These are phyloP conservation scores for Dromiciops gliroides DNA, from an alignment of 2,113 vertebrate species.

Conservation along the genomic window DNA sequence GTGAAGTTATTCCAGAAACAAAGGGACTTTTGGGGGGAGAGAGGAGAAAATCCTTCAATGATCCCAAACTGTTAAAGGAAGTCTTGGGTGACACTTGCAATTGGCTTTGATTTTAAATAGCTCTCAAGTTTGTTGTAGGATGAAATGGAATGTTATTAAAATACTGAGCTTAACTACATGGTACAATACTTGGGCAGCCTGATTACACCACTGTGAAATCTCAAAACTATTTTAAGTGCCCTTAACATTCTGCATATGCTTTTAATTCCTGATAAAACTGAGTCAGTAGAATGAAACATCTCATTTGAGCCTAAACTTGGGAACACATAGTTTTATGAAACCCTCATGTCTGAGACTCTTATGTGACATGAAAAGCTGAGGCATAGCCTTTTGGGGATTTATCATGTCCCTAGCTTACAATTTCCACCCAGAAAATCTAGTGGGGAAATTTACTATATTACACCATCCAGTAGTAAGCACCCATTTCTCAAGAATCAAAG, in stretches of 20 bases:
- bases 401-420: neutral
- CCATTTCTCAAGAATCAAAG: neutral
- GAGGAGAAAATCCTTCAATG: neutral
- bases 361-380: too few species aligned
- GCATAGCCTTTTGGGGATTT: neutral
- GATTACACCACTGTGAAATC: slow-evolving; percentile 14
- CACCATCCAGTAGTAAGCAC: neutral
- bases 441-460: too few species aligned
- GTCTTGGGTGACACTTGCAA: neutral
- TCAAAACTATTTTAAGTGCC: neutral
- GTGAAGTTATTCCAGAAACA: slow-evolving; percentile 42
- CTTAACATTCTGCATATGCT: neutral
- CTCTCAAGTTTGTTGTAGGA: slow-evolving; percentile 2
- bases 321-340: neutral
- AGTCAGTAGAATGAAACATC: neutral
- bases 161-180: slow-evolving; percentile 28
- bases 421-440: neutral
- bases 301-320: slow-evolving; percentile 31
- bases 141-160: slow-evolving; percentile 10
- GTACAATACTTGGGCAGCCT: slow-evolving; percentile 4
- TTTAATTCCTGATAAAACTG: slow-evolving; percentile 33
- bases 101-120: neutral
- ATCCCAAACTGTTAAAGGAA: slow-evolving; percentile 34
- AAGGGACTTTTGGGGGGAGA: slow-evolving; percentile 3
- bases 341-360: neutral